Conservation (phyloP, 2,888 invertebrate species). For the Sarcophaga variegata region DNA sequence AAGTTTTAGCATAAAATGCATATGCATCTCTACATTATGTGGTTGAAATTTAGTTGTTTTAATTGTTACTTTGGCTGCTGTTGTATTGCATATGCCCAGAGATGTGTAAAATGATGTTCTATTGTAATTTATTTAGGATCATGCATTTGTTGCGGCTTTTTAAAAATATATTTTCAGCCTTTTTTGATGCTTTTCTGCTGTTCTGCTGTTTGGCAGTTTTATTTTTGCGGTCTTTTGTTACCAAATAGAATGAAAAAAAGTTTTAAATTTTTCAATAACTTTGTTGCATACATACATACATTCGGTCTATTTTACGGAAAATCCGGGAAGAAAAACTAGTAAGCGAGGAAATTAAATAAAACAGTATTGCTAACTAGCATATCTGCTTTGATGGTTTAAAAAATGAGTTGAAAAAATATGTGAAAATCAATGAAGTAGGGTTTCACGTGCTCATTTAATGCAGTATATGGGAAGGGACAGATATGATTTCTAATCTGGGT, state of each 20-base stretch:
- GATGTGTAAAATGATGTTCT: conserved; percentile 58
- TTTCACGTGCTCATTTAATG: too few relatives aligned
- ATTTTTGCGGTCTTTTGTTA: conserved; percentile 38
- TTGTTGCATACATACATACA: not conserved
- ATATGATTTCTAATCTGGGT: too few relatives aligned
- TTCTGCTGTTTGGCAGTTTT: conserved; percentile 8
- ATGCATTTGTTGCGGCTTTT: conserved; percentile 51
- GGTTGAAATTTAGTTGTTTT: conserved; percentile 3
- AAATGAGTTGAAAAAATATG: too few relatives aligned
- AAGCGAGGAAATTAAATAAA: too few relatives aligned
- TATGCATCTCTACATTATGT: conserved; percentile 36
- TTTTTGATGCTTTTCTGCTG: not conserved
- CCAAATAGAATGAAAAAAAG: not conserved
- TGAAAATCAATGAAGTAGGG: too few relatives aligned
- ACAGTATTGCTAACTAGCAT: too few relatives aligned
- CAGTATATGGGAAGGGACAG: too few relatives aligned
- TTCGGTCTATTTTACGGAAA: too few relatives aligned
- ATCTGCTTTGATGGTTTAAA: too few relatives aligned
- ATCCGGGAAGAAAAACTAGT: too few relatives aligned
- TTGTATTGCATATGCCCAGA: not conserved
- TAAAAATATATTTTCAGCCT: not conserved
- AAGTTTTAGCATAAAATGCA: conserved; percentile 34
- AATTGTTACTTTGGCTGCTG: not conserved
- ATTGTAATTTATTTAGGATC: conserved; percentile 61
- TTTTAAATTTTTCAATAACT: not conserved